Base-by-base conservation (phyloP, 1,140 invertebrate species). In the Hyles euphorbiae region DNA sequence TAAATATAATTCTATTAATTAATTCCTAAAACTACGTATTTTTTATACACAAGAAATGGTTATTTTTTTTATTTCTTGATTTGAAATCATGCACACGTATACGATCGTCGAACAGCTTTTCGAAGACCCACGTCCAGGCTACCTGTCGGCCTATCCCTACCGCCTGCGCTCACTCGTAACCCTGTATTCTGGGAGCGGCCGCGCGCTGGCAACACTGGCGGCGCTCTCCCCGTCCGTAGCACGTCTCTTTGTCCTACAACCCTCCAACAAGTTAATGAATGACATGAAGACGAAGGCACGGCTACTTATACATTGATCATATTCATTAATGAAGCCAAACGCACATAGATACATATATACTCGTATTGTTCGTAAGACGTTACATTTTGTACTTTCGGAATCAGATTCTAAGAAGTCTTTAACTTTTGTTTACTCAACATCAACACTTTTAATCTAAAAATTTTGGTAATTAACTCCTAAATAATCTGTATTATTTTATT, bases 1-100 rank as follows among this genome's bases (percentile, higher is more conserved):
- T 88, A 83, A 81, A 83, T 86, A 86, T 84, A 84, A 81, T 85
- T 86, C 84, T 84, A 81, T 85, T 78, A 82, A 81, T 86, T 79
- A 85, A 84, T 86, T 78, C 72, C 83, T 86, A 85, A 80, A 71
- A 58, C 83, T 88, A 86, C 76, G 72, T 83, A 74, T 73, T 76
- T 56, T 84, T 77, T 81, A 78, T 81, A 87, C 79, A 85, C 74
- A 81, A 82, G 73, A 81, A 81, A 78, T 73, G 72, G 70, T 79
- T 78, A 65, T 66, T 63, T 40, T 7, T 75, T 73, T 76, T 74
- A 72, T 75, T 69, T 72, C 79, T 82, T 77, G 82, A 83, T 82
- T 83, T 81, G 74, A 67, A 83, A 83, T 78, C 82, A 82, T 83
- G 81, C 72, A 69, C 72, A 80, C 83, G 81, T 87, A 87, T 84